These are phyloP conservation scores for Haemorhous mexicanus DNA, from an alignment of 2,113 vertebrate species.

Conservation along the genomic window DNA sequence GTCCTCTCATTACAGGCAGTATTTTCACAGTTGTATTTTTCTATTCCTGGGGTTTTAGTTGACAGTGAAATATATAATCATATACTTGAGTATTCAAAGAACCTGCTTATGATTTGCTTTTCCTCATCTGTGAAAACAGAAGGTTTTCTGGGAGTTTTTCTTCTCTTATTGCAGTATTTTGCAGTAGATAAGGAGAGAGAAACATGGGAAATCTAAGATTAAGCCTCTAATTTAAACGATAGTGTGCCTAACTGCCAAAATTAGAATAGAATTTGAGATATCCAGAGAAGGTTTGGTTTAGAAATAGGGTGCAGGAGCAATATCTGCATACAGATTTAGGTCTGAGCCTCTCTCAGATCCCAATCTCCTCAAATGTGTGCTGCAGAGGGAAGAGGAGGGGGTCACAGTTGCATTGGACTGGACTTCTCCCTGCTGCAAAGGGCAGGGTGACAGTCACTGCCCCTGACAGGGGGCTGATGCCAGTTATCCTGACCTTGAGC, in stretches of 20 bases:
- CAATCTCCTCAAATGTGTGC: neutral
- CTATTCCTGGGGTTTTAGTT: constrained; percentile 30
- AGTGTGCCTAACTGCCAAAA: neutral
- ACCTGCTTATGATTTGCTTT: constrained; percentile 37
- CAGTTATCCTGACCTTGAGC: neutral
- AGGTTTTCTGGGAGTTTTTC: neutral
- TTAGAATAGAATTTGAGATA: neutral
- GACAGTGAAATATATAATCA: constrained; percentile 41
- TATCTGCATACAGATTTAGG: neutral
- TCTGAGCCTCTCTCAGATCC: neutral
- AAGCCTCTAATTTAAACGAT: neutral
- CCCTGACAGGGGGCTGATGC: neutral
- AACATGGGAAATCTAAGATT: constrained; percentile 21
- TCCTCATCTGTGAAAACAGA: neutral
- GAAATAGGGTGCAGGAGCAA: neutral
- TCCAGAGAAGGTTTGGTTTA: neutral
- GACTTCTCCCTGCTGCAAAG: neutral
- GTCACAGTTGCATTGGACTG: accelerated
- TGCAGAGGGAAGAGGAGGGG: neutral
- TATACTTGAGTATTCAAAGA: constrained; percentile 24
- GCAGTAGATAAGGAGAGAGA: neutral
- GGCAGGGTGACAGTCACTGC: neutral
- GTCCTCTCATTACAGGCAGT: constrained; percentile 33
- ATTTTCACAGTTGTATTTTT: constrained; percentile 48
- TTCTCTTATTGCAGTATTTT: neutral